A percentile compares a stretch with the other conserved stretches of the same genome.
These are phyloP conservation scores for Leontocebus nigricollis DNA, from an alignment of 2,797 vertebrate genomes.

Conservation along the genomic window DNA sequence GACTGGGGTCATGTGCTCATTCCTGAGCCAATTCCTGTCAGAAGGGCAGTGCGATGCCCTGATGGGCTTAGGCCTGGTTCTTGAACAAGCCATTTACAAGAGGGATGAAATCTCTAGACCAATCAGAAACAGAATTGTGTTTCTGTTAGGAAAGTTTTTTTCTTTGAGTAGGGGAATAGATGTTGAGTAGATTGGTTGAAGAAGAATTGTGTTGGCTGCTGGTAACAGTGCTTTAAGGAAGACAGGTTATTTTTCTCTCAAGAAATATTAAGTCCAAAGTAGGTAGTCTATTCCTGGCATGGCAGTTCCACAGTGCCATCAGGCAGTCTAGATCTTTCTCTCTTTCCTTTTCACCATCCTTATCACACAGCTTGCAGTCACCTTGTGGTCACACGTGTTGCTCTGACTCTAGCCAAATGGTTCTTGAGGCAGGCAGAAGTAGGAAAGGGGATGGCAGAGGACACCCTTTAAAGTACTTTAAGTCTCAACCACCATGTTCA, in stretches of 20 bases:
- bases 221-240: background rate
- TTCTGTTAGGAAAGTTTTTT: background rate
- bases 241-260: conserved; percentile 23
- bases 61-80: background rate
- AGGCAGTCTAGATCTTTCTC: background rate
- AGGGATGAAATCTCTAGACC: background rate
- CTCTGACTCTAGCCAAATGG: background rate
- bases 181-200: background rate
- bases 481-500: background rate
- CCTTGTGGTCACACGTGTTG: background rate
- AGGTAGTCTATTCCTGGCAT: background rate
- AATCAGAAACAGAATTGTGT: background rate
- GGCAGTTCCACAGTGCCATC: background rate
- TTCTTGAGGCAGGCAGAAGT: background rate
- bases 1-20: background rate
- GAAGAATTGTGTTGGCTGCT: background rate
- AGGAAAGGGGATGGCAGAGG: background rate
- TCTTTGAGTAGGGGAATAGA: background rate
- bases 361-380: background rate
- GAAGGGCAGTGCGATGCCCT: background rate
- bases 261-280: background rate
- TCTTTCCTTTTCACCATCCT: background rate
- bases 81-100: background rate
- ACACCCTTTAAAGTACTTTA: background rate
- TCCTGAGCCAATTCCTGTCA: background rate